Evolutionary conservation across 2,888 invertebrate genomes (phyloP).

Genomic region (Craniophora ligustri): DNA sequence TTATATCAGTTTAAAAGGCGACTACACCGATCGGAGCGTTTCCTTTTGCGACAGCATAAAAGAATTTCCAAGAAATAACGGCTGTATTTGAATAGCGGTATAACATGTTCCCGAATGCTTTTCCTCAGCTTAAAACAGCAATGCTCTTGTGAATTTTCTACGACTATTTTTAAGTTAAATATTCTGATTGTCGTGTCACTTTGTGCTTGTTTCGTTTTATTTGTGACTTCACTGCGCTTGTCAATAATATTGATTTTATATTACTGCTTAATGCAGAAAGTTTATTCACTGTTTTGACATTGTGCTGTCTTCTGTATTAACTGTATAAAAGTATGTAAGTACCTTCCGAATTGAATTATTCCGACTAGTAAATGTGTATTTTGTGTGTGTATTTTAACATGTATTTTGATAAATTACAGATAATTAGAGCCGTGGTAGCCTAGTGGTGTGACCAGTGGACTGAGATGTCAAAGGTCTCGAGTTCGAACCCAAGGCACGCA

Average conservation of each 20-base stretch:
- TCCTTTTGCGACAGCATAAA: constrained; percentile 71
- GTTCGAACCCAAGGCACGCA: too few relatives aligned
- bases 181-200: constrained; percentile 16
- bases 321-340: too few relatives aligned
- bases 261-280: background rate
- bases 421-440: too few relatives aligned
- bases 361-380: too few relatives aligned
- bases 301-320: too few relatives aligned
- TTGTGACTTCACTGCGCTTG: constrained; percentile 6
- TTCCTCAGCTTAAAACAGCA: constrained; percentile 37
- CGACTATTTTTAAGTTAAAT: constrained; percentile 20
- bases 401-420: too few relatives aligned
- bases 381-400: too few relatives aligned
- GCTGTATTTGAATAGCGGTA: constrained; percentile 67
- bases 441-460: too few relatives aligned
- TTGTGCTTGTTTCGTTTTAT: constrained; percentile 10
- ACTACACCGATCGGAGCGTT: constrained; percentile 76
- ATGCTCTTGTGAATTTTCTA: constrained; percentile 34
- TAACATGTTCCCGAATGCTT: constrained; percentile 57
- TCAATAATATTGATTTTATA: constrained; percentile 1
- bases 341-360: too few relatives aligned
- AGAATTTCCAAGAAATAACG: constrained; percentile 74
- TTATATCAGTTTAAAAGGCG: constrained; percentile 81
- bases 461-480: too few relatives aligned
- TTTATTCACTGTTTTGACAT: background rate